Conservation (phyloP, 2,797 vertebrate genomes). For the Hydrocynus forskahlii region DNA sequence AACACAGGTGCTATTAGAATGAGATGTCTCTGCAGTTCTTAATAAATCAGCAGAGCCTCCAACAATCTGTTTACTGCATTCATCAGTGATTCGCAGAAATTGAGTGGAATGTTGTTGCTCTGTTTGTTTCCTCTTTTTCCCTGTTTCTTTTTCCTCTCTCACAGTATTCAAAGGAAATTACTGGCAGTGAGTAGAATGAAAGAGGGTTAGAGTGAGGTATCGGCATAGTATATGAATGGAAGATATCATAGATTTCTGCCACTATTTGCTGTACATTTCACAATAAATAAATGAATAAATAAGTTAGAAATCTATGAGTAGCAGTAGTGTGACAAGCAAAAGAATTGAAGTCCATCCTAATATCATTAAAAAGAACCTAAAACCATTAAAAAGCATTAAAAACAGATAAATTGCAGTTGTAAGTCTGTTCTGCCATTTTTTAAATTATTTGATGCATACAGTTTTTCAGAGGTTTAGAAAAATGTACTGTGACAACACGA, state of each 20-base stretch:
- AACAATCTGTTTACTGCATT: slow-evolving; percentile 75
- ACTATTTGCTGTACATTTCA: neutral
- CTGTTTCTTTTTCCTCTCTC: neutral
- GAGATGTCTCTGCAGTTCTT: slow-evolving; percentile 73
- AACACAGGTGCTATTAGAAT: slow-evolving; percentile 70
- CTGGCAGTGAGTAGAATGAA: neutral
- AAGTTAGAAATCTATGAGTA: neutral
- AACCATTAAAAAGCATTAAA: too few relatives aligned
- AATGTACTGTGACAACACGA: too few relatives aligned
- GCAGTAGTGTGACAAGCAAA: neutral
- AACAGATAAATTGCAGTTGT: too few relatives aligned
- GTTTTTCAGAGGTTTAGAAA: too few relatives aligned
- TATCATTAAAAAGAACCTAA: too few relatives aligned
- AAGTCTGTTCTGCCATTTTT: too few relatives aligned
- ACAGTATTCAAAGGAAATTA: neutral
- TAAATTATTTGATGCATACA: too few relatives aligned
- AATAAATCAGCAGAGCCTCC: slow-evolving; percentile 69
- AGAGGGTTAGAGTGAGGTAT: neutral
- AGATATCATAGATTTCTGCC: slow-evolving; percentile 2
- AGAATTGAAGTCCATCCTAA: too few relatives aligned
- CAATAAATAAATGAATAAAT: neutral
- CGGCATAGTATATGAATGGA: slow-evolving; percentile 35
- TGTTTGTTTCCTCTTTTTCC: neutral
- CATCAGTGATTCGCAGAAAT: slow-evolving; percentile 65
- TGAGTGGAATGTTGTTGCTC: slow-evolving; percentile 34